These are phyloP conservation scores for Trichomalopsis sarcophagae DNA, from an alignment of 1,140 invertebrate species.

Conservation along the genomic window DNA sequence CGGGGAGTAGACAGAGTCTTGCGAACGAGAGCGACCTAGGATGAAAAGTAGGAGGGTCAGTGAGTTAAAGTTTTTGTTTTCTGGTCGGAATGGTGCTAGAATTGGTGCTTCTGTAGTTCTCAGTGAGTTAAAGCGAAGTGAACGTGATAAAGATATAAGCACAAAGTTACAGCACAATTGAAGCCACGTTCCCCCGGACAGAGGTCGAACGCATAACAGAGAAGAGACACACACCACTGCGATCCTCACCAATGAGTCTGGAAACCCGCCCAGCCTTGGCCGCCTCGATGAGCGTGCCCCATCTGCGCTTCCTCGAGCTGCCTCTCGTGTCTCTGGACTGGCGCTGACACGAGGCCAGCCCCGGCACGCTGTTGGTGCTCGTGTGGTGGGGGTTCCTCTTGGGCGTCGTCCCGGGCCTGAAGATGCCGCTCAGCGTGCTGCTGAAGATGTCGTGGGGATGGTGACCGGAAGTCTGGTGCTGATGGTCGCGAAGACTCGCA, in stretches of 20 bases:
- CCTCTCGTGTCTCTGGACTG: conserved; percentile 60
- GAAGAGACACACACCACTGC: neutral
- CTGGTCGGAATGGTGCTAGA: neutral
- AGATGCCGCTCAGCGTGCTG: conserved; percentile 72
- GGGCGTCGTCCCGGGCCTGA: conserved; percentile 63
- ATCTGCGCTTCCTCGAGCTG: conserved; percentile 72
- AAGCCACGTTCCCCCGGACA: neutral
- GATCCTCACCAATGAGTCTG: conserved; percentile 81
- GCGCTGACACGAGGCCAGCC: conserved; percentile 66
- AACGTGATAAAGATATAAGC: no score
- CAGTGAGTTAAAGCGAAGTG: no score
- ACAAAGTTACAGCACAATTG: neutral
- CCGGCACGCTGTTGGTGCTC: conserved; percentile 78
- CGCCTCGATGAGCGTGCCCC: conserved; percentile 88
- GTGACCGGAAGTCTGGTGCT: conserved; percentile 65
- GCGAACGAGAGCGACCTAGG: conserved; percentile 77
- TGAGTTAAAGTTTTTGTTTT: no score
- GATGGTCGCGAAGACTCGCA: conserved; percentile 78
- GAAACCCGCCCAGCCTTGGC: conserved; percentile 86
- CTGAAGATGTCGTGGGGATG: conserved; percentile 71
- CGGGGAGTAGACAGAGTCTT: conserved; percentile 85
- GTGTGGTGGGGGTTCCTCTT: conserved; percentile 78
- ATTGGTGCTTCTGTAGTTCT: neutral
- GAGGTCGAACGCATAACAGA: neutral
- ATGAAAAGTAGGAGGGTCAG: neutral